These are phyloP conservation scores for Tapirus terrestris DNA, from an alignment of 2,113 vertebrate genomes.

Conservation along the genomic window DNA sequence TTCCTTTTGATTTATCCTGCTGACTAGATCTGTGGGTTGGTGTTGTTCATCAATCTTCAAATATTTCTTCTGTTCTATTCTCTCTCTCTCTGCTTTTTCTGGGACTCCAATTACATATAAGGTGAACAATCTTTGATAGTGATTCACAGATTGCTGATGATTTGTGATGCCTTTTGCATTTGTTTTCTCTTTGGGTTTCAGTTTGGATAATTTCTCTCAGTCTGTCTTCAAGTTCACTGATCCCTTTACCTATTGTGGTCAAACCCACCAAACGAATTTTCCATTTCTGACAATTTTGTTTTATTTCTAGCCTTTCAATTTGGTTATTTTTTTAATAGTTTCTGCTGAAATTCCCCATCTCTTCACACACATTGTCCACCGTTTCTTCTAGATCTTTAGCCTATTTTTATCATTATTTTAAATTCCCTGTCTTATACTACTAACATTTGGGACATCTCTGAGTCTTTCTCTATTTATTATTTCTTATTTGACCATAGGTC, in stretches of 20 bases:
- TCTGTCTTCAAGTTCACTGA: not conserved
- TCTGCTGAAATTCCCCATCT: not conserved
- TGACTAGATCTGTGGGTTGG: not conserved
- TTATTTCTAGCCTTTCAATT: not conserved
- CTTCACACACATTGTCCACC: not conserved
- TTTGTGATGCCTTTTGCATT: not conserved
- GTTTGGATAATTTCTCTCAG: not conserved
- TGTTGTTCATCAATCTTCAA: not conserved
- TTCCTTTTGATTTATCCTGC: not conserved
- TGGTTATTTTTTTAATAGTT: not conserved
- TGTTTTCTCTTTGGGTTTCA: not conserved
- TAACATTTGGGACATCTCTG: not conserved
- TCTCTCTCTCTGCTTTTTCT: not conserved
- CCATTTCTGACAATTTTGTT: not conserved
- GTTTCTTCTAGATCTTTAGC: not conserved
- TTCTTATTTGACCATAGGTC: not conserved
- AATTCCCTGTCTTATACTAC: not conserved
- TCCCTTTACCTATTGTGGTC: not conserved
- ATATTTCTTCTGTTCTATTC: not conserved
- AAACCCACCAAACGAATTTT: not conserved
- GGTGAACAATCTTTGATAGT: not conserved
- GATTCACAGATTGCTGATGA: not conserved
- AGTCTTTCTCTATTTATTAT: not conserved
- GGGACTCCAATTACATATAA: not conserved
- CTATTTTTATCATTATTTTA: constrained; percentile 8